phyloP scores from a whole-genome alignment of 2,797 vertebrate species.

The Melanotaenia boesemani region DNA sequence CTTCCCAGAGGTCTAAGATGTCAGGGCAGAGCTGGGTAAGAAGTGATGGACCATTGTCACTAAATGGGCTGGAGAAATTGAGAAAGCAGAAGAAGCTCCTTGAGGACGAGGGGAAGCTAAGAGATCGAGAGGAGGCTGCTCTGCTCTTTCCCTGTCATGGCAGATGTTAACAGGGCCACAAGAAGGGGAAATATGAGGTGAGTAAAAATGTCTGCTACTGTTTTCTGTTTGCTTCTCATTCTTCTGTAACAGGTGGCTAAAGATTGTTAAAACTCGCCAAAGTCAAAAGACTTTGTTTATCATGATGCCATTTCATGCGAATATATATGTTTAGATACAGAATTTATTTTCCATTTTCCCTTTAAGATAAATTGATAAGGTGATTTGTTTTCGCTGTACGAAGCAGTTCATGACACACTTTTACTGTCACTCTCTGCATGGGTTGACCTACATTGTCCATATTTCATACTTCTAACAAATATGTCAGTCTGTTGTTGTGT shows the following conservation, averaged over 20 bases:
- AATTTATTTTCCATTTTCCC: too few species aligned
- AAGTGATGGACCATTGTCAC: conserved; percentile 64
- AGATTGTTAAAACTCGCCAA: background rate
- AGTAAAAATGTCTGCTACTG: conserved; percentile 43
- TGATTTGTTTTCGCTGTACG: too few species aligned
- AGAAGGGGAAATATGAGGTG: conserved; percentile 76
- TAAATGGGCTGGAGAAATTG: conserved; percentile 41
- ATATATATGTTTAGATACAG: too few species aligned
- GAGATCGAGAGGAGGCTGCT: conserved; percentile 29
- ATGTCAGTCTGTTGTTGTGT: too few species aligned
- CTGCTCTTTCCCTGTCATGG: conserved; percentile 31
- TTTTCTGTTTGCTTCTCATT: background rate
- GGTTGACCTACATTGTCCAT: too few species aligned
- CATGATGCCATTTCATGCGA: background rate
- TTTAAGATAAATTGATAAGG: too few species aligned
- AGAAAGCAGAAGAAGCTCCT: conserved; percentile 23
- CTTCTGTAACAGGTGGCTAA: background rate
- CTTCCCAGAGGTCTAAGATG: conserved; percentile 83
- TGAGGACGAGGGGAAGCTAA: conserved; percentile 6
- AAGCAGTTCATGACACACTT: too few species aligned
- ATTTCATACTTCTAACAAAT: too few species aligned
- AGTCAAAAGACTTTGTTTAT: background rate
- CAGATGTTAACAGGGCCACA: conserved; percentile 25
- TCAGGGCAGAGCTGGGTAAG: conserved; percentile 63
- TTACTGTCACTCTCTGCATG: too few species aligned